Conservation (phyloP, 1,140 invertebrate genomes). For the Drosophila seguyi region DNA sequence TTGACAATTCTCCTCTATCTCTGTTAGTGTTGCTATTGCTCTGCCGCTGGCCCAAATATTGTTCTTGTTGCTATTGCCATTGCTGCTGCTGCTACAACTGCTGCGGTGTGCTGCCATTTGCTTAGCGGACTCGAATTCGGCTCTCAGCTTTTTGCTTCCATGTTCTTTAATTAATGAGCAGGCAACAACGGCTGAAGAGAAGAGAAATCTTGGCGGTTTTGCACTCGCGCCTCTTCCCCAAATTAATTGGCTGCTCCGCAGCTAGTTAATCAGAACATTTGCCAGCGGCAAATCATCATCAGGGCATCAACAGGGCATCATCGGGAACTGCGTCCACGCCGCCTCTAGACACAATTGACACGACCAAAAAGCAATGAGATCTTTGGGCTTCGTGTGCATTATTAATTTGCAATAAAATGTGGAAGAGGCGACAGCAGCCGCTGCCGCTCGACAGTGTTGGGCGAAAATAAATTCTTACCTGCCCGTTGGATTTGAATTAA, state of each 20-base stretch:
- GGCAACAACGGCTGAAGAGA: slow-evolving; percentile 27
- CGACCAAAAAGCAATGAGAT: slow-evolving; percentile 39
- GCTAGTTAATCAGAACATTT: slow-evolving; percentile 83
- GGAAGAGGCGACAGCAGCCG: slow-evolving; percentile 60
- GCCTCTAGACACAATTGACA: slow-evolving; percentile 76
- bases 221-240: slow-evolving; percentile 50
- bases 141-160: slow-evolving; percentile 67
- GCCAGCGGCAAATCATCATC: slow-evolving; percentile 63
- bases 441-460: slow-evolving; percentile 27
- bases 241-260: slow-evolving; percentile 76
- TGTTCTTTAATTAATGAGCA: slow-evolving; percentile 81
- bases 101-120: slow-evolving; percentile 63
- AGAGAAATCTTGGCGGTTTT: slow-evolving; percentile 70
- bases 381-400: slow-evolving; percentile 60
- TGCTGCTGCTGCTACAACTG: slow-evolving; percentile 23
- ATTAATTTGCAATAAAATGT: slow-evolving; percentile 84
- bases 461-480: slow-evolving; percentile 76
- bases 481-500: slow-evolving; percentile 76
- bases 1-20: slow-evolving; percentile 77
- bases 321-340: slow-evolving; percentile 42
- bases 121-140: slow-evolving; percentile 77
- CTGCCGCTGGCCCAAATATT: slow-evolving; percentile 25
- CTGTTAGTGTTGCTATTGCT: slow-evolving; percentile 41
- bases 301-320: slow-evolving; percentile 56
- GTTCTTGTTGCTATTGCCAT: slow-evolving; percentile 34